Base-by-base conservation (phyloP, 35 echinoderm and acorn worm species). In the Acanthaster planci region DNA sequence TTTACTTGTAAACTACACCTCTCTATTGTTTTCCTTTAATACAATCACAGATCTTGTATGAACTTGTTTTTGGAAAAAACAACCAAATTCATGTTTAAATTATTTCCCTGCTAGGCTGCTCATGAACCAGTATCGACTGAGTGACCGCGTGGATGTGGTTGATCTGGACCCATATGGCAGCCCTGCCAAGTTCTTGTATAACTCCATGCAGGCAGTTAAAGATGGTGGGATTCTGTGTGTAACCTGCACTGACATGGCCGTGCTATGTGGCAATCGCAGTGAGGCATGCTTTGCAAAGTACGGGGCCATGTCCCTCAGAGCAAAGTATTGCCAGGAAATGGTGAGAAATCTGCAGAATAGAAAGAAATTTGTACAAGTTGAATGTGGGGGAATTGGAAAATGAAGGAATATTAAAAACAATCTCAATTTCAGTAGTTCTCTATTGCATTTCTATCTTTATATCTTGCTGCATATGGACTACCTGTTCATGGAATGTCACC, bases 121-220 rank as follows among this genome's bases (percentile, higher is more conserved):
- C 10, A 98, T 98, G 95, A 93, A 98, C 39, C 85, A 91, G 32
- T 80, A 93, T 54, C 67, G 80, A 0, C 77, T 83, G 83, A 83
- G 55, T 39, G 82, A 86, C n/a, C 35, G 76, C 10, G 93, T 85
- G 52, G 92, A 98, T 82, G 88, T 98, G 1, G 80, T 98, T 2
- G 95, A 98, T 72, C 53, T 98, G 12, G 95, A 98, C 36, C 95
- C 95, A 3, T 98, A 93, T 16, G 95, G 91, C 35, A 88, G 88
- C 52, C 83, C 92, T 38, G 88, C 85, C 37, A 85, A 84, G 47
- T 98, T 98, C 37, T 44, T 98, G 18, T 88, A 98, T 53, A 67
- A 86, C 39, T 88, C 88, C 29, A 86, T 98, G 22, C 95, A 98
- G 56, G 87, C 95, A 17, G 92, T 98, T 0, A 75, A 84, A 32